These are phyloP conservation scores for Spodoptera picta DNA, from an alignment of 2,888 invertebrate genomes.

Conservation along the genomic window DNA sequence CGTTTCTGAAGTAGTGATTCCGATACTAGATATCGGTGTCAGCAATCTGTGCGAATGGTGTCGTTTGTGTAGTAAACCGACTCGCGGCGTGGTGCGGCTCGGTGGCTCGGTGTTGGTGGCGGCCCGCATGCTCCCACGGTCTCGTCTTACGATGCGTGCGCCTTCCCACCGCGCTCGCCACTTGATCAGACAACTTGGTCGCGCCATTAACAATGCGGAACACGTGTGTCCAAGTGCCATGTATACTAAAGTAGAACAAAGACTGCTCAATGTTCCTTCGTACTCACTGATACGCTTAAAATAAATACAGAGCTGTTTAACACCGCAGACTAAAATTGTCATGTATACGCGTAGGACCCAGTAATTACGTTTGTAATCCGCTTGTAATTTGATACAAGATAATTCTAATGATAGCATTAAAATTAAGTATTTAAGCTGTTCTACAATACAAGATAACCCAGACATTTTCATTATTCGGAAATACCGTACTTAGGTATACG, in stretches of 20 bases:
- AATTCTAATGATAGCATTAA: constrained; percentile 7
- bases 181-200: constrained; percentile 66
- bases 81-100: constrained; percentile 57
- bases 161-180: constrained; percentile 65
- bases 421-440: constrained; percentile 14
- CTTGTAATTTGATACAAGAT: constrained; percentile 19
- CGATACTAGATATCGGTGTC: constrained; percentile 14
- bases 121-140: constrained; percentile 83
- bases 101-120: constrained; percentile 10
- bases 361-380: constrained; percentile 34
- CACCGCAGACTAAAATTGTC: constrained; percentile 25
- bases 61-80: constrained; percentile 47
- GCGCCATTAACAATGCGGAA: constrained; percentile 74
- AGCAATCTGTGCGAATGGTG: constrained; percentile 28
- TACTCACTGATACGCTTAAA: constrained; percentile 29
- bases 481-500: neutral
- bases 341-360: constrained; percentile 13
- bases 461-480: neutral
- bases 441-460: neutral
- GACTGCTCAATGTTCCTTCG: constrained; percentile 30
- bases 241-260: constrained; percentile 52
- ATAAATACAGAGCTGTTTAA: constrained; percentile 41
- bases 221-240: constrained; percentile 75
- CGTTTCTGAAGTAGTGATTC: constrained; percentile 5
- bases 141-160: constrained; percentile 69